A percentile compares a stretch with the other conserved stretches of the same genome.
These are phyloP conservation scores for Cephalopachus bancanus DNA, from an alignment of 2,797 vertebrate genomes.

Conservation along the genomic window DNA sequence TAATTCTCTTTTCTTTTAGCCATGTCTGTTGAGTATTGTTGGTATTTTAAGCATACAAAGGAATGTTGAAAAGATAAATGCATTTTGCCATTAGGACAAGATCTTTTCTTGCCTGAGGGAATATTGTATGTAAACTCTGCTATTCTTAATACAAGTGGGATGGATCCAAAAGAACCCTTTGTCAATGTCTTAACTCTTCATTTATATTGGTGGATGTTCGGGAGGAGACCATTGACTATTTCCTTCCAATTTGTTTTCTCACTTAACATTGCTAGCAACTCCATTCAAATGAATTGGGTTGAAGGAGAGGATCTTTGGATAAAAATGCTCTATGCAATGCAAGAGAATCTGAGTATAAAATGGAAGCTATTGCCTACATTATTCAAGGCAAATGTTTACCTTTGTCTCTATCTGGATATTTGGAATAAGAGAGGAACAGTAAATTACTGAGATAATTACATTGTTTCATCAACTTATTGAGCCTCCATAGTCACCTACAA, in stretches of 20 bases:
- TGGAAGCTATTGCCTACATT: constrained; percentile 19
- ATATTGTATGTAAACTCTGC: constrained; percentile 27
- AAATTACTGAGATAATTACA: constrained; percentile 47
- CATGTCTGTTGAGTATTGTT: neutral
- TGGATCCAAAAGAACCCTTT: neutral
- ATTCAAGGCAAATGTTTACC: constrained; percentile 55
- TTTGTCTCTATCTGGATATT: constrained; percentile 49
- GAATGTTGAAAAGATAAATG: constrained; percentile 70
- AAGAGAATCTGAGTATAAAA: constrained; percentile 58
- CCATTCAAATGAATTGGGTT: neutral
- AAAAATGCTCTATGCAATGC: neutral
- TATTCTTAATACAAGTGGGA: constrained; percentile 23
- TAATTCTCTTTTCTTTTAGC: constrained; percentile 30
- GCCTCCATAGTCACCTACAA: constrained; percentile 25
- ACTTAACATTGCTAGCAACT: neutral
- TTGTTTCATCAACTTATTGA: constrained; percentile 65
- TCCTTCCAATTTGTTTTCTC: constrained; percentile 53
- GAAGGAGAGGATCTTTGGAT: constrained; percentile 25
- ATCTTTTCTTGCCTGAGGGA: constrained; percentile 1
- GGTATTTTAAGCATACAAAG: neutral
- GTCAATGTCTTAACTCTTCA: constrained; percentile 3
- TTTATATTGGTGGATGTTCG: constrained; percentile 2
- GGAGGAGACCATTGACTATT: neutral
- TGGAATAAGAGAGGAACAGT: neutral
- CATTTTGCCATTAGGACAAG: constrained; percentile 47